Evolutionary conservation across 2,888 invertebrate genomes (phyloP).

Genomic region (Conchocele bisecta): DNA sequence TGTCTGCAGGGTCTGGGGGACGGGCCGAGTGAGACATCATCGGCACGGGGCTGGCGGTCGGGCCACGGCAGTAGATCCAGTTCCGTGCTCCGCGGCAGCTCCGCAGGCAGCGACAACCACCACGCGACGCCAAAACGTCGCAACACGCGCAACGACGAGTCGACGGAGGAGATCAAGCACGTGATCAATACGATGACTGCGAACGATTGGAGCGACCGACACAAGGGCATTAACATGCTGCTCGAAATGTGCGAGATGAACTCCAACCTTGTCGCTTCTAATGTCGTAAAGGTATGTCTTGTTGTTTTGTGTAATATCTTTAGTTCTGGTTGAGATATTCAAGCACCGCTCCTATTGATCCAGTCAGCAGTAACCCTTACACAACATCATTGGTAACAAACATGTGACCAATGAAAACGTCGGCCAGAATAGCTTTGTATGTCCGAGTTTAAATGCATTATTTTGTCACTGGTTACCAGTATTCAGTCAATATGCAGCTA

Average conservation of each 20-base stretch:
- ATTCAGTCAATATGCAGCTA: too few species aligned
- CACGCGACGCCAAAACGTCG: slow-evolving; percentile 62
- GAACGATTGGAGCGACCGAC: slow-evolving; percentile 80
- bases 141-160: slow-evolving; percentile 69
- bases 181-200: slow-evolving; percentile 72
- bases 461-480: too few species aligned
- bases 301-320: too few species aligned
- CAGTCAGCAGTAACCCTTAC: too few species aligned
- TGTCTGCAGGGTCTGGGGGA: slow-evolving; percentile 73
- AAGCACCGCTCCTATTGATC: too few species aligned
- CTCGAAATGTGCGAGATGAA: slow-evolving; percentile 77
- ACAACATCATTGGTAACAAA: too few species aligned
- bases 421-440: too few species aligned
- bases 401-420: too few species aligned
- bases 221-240: slow-evolving; percentile 77
- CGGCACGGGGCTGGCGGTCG: slow-evolving; percentile 76
- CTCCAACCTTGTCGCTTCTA: slow-evolving; percentile 69
- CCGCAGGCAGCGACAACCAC: slow-evolving; percentile 72
- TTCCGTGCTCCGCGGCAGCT: slow-evolving; percentile 69
- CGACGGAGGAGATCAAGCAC: slow-evolving; percentile 74
- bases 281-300: slow-evolving; percentile 78
- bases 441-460: too few species aligned
- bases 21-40: slow-evolving; percentile 74
- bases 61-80: slow-evolving; percentile 76
- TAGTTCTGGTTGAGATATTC: too few species aligned